Evolutionary conservation across 1,140 invertebrate species (phyloP).

Genomic region (Ylistrum balloti): DNA sequence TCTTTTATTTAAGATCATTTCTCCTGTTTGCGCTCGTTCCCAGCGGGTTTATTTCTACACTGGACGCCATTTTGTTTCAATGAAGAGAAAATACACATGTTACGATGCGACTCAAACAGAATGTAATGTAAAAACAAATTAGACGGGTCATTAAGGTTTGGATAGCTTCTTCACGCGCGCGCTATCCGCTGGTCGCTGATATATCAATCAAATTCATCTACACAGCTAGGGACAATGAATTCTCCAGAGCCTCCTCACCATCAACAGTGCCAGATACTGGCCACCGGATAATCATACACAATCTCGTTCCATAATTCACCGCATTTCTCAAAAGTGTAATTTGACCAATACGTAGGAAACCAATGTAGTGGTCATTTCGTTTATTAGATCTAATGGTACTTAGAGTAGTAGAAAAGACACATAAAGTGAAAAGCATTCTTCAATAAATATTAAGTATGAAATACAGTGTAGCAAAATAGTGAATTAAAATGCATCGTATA

Average conservation of each 20-base stretch:
- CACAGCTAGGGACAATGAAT: constrained; percentile 29
- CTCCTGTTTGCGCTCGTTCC: constrained; percentile 36
- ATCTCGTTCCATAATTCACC: neutral
- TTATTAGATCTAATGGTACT: no score
- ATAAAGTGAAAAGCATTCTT: no score
- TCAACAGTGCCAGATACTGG: neutral
- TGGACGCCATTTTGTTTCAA: constrained; percentile 33
- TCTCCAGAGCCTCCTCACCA: neutral
- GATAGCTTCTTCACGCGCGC: constrained; percentile 36
- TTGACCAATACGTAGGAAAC: neutral
- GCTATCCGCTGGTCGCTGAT: constrained; percentile 30
- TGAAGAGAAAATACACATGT: constrained; percentile 39
- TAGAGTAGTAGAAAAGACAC: no score
- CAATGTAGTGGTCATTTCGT: neutral
- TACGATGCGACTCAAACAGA: constrained; percentile 37
- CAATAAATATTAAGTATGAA: no score
- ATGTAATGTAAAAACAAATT: constrained; percentile 40
- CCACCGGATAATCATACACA: neutral
- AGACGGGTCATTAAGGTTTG: constrained; percentile 27
- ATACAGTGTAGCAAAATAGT: no score
- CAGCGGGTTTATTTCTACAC: constrained; percentile 31
- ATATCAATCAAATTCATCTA: constrained; percentile 29
- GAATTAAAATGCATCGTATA: no score
- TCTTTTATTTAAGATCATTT: constrained; percentile 40
- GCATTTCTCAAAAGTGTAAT: constrained; percentile 21